Conservation (phyloP, 2,113 vertebrate genomes). For the Lycaon pictus region DNA sequence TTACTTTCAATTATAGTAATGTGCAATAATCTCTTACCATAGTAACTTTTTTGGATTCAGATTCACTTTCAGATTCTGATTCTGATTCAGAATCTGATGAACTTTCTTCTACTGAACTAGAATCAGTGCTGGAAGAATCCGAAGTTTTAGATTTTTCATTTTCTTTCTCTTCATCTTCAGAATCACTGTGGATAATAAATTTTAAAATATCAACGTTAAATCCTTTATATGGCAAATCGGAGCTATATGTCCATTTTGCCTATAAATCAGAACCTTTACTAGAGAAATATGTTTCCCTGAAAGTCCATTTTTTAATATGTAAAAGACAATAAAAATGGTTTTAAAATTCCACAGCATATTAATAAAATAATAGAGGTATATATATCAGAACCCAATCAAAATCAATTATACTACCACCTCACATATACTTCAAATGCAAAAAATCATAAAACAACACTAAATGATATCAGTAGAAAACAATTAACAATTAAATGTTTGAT, state of each 20-base stretch:
- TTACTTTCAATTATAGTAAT: neutral
- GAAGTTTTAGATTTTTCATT: slow-evolving; percentile 75
- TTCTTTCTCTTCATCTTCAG: slow-evolving; percentile 83
- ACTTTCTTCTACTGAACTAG: slow-evolving; percentile 88
- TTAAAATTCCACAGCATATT: neutral
- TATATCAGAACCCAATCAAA: slow-evolving; percentile 43
- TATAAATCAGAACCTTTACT: slow-evolving; percentile 28
- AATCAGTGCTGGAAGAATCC: slow-evolving; percentile 82
- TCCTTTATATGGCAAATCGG: neutral
- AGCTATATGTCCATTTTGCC: neutral
- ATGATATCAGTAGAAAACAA: slow-evolving; percentile 55
- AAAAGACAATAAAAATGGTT: slow-evolving; percentile 2
- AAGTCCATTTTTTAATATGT: slow-evolving; percentile 48
- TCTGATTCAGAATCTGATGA: slow-evolving; percentile 90
- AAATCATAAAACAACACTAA: slow-evolving; percentile 54
- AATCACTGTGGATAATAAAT: slow-evolving; percentile 82
- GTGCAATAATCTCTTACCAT: slow-evolving; percentile 75
- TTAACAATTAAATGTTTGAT: slow-evolving; percentile 39
- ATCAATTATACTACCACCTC: neutral
- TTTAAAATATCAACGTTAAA: slow-evolving; percentile 59
- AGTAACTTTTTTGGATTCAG: slow-evolving; percentile 69
- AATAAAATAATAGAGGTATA: slow-evolving; percentile 19
- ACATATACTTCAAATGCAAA: slow-evolving; percentile 36
- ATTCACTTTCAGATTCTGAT: slow-evolving; percentile 85
- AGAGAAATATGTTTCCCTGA: neutral